A percentile compares a stretch with the other conserved stretches of the same genome.
These are phyloP conservation scores for Cyprinodon diabolis DNA, from an alignment of 2,797 vertebrate genomes.

Conservation along the genomic window DNA sequence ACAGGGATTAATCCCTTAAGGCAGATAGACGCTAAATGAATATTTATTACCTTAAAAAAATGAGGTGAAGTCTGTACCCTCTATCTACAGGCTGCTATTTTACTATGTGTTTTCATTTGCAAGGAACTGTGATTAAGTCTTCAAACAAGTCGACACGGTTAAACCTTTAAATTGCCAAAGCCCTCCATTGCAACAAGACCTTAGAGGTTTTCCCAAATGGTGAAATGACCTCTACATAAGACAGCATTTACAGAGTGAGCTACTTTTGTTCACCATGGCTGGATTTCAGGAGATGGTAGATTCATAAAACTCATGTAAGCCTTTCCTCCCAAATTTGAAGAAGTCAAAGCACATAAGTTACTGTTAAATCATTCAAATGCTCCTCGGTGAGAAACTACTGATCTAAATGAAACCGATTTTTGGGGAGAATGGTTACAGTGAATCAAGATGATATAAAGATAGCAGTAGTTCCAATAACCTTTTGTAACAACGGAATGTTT, in stretches of 20 bases:
- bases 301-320: background rate
- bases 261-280: background rate
- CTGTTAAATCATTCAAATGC: background rate
- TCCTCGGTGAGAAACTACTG: background rate
- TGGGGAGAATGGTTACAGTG: background rate
- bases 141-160: constrained; percentile 14
- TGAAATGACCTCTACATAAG: background rate
- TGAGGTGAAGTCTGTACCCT: constrained; percentile 18
- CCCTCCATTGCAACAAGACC: constrained; percentile 20
- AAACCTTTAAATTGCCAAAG: constrained; percentile 25
- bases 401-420: background rate
- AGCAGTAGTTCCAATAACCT: background rate
- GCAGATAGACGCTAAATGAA: constrained; percentile 59
- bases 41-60: constrained; percentile 56
- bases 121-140: constrained; percentile 3
- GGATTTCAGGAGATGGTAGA: background rate
- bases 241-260: background rate
- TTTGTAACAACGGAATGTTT: background rate
- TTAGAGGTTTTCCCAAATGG: constrained; percentile 9
- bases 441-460: background rate
- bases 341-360: background rate
- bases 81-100: constrained; percentile 11
- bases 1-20: constrained; percentile 57
- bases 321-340: background rate
- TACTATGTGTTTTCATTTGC: constrained; percentile 10